Conservation (phyloP, 2,888 invertebrate genomes). For the Cetonia aurata region DNA sequence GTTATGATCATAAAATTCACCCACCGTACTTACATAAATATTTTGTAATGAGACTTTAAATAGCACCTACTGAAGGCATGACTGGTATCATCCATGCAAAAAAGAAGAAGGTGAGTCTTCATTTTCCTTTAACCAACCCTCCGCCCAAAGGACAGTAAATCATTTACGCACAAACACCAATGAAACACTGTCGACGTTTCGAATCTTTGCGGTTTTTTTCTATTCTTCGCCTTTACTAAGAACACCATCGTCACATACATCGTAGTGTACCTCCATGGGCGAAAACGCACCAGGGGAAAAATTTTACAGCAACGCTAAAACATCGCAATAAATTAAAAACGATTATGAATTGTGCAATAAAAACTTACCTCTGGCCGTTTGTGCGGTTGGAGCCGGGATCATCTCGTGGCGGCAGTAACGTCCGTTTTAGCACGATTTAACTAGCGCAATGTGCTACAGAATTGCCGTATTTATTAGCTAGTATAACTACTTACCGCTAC, state of each 20-base stretch:
- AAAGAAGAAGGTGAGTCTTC: conserved; percentile 1
- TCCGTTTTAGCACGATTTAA: conserved; percentile 48
- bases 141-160: conserved; percentile 32
- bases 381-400: conserved; percentile 45
- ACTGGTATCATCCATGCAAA: conserved; percentile 4
- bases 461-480: conserved; percentile 45
- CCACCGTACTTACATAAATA: conserved; percentile 33
- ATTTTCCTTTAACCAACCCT: conserved; percentile 21
- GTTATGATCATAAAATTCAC: conserved; percentile 12
- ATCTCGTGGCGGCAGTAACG: conserved; percentile 42
- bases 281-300: conserved; percentile 32
- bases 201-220: conserved; percentile 13
- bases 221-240: conserved; percentile 5
- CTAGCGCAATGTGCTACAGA: conserved; percentile 43
- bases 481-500: conserved; percentile 39
- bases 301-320: conserved; percentile 50
- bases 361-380: conserved; percentile 46
- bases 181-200: conserved; percentile 31
- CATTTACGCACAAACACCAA: conserved; percentile 36
- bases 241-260: conserved; percentile 5
- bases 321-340: conserved; percentile 50
- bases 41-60: conserved; percentile 37
- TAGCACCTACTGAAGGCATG: conserved; percentile 31
- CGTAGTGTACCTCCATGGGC: neutral
- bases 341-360: conserved; percentile 52